Evolutionary conservation across 2,113 vertebrate genomes (phyloP), one percentile per base, ranked within the genome.

Genomic region (Zosterops japonicus): DNA sequence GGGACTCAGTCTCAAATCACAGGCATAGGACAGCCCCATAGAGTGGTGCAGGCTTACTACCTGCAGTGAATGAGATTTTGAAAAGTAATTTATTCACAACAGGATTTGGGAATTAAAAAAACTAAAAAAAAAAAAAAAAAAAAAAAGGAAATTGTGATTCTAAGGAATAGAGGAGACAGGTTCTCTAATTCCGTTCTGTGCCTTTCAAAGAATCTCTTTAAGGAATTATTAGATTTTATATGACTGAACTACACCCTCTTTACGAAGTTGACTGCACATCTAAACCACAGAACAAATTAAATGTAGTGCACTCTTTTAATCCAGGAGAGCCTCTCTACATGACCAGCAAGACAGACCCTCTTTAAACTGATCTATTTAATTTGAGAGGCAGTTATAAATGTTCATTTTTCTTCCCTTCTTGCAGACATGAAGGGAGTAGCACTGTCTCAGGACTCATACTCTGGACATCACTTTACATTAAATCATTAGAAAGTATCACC

Each of bases 251-350:
- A 52, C 41, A 20, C 6, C 3, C 17, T 60, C 67, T 87, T 90
- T 68, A 87, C 25, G 60, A 88, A 93, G 79, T 36, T 90, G 85
- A 69, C 42, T 90, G 59, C 67, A 65, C 78, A 80, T 77, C 46
- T 80, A 77, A 94, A 90, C 42, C 55, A 64, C 0, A 0, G 53
- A 87, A 46, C 55, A 93, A 95, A 95, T 93, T 35, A 80, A 90
- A 79, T 86, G n/a, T 47, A 80, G 56, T 52, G 63, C 84, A 74
- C 75, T 29, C 55, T 91, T 89, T 86, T 95, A 93, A 91, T 85
- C 35, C 71, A 70, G 89, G 64, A 85, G 14, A 92, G 59, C n/a
- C 11, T 76, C 50, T 77, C 50, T 88, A 83, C 1, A 5, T 92
- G 92, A 86, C 31, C 81, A 57, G 85, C 74, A 91, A 91, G 49